Evolutionary conservation across 2,888 invertebrate genomes (phyloP), one percentile per base, ranked within the genome.

Genomic region (Taenaris catops): DNA sequence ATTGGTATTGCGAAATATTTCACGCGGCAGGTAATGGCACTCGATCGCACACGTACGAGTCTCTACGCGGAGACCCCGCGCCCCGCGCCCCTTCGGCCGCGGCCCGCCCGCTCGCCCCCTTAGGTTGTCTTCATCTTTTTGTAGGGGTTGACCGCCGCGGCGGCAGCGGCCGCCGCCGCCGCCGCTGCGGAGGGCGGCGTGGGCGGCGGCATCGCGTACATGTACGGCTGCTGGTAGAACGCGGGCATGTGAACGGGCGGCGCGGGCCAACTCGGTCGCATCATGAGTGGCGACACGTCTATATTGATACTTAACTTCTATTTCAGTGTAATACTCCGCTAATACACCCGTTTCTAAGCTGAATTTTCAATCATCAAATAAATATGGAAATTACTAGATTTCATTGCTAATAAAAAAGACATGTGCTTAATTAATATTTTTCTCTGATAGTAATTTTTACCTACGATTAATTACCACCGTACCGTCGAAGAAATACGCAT

Each of bases 41-140:
- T 63, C 60, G 56, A 61, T 57, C 67, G 65, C 80, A 76, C 80
- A 78, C 74, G 64, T 76, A 78, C 63, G 73, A 83, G 81, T 81
- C 81, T 81, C 83, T 81, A 81, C 64, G 74, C 69, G 79, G 76
- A 79, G 79, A 74, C 80, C 80, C 81, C 80, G 80, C 81, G 74
- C 71, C 76, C 74, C 72, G 73, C 74, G 68, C 72, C 76, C 74
- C 75, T 64, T 74, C 71, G 66, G 60, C 70, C 74, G 69, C 64
- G 65, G 51, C 48, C 49, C 55, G 46, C 46, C 53, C 60, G 52
- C 48, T 48, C 59, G 45, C 55, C 66, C 58, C 46, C 51, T 88
- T 93, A 93, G 69, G 93, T 94, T 60, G 95, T 95, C 88, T 95
- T 95, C 92, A 95, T 93, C 88, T 95, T 95, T 87, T 96, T 96